Base-by-base conservation (phyloP, 2,797 vertebrate genomes). In the Argentina silus region DNA sequence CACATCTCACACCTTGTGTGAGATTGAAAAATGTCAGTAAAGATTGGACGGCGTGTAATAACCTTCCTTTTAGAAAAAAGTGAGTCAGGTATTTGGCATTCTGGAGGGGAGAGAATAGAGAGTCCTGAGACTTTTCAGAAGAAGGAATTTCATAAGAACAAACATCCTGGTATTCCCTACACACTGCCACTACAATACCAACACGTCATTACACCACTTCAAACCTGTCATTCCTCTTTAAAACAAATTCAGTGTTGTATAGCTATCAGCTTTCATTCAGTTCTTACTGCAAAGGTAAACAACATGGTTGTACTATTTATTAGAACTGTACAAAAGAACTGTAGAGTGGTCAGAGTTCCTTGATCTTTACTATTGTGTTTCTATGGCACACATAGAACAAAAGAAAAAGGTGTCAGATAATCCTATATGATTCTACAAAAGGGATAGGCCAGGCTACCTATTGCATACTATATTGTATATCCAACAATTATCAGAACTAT, bases 1-100 rank as follows among this genome's bases (percentile, higher is more conserved):
- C 10, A 66, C 15, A 59, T 10, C 11, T 59, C 1, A 4, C 17
- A 19, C 5, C 47, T 47, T 17, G 7, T 5, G 12, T 48, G 12
- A 66, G 11, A 68, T n/a, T 9, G 67, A 19, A 68, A 67, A 12
- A 42, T 55, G 51, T 44, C 67, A 43, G 27, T 15, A 44, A 56
- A 11, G 14, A 43, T 36, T 66, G 50, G 19, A 55, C 23, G n/a
- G 6, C n/a, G 27, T 42, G 3, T 21, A 42, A 53, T 23, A n/a
- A 42, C 27, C 21, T 11, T 11, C 27, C 50, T 23, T 67, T 53
- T 55, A 23, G 5, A 23, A 9, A 36, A 67, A 55, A 12, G 23
- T 53, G 9, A 19, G 11, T 51, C 19, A 36, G 21, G 47, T 50
- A 48, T 36, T 67, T 51, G 23, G 14, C 42, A 67, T 67, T 67